These are phyloP conservation scores for Parazoanthus atlanticus DNA, from an alignment of 92 coral and sea anemone genomes.

Conservation along the genomic window DNA sequence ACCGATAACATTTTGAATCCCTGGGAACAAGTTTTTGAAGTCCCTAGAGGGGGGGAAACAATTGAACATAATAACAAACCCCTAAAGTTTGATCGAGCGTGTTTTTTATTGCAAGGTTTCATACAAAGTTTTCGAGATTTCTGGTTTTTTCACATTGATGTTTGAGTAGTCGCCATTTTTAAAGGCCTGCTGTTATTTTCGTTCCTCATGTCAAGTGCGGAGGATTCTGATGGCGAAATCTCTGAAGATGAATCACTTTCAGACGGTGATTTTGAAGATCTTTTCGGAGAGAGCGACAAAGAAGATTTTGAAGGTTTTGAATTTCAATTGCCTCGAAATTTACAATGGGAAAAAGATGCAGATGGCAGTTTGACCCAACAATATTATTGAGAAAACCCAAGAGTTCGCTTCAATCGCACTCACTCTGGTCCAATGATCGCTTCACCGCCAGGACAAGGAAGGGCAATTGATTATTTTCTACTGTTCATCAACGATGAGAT, in stretches of 20 bases:
- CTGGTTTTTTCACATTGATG: not conserved
- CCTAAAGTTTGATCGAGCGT: not conserved
- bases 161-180: not conserved
- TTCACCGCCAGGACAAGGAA: not conserved
- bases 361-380: not conserved
- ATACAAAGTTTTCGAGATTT: slow-evolving; percentile 7
- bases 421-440: slow-evolving; percentile 49
- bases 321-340: not conserved
- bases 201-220: not conserved
- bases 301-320: not conserved
- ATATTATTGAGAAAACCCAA: slow-evolving; percentile 28
- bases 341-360: not conserved
- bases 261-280: not conserved
- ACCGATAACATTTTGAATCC: not conserved
- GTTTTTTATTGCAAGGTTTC: not conserved
- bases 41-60: slow-evolving; percentile 4
- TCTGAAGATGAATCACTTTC: not conserved
- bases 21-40: not conserved
- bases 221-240: not conserved
- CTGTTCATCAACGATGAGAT: not conserved
- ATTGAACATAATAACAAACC: not conserved
- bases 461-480: not conserved
- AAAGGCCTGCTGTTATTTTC: not conserved
- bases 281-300: slow-evolving; percentile 12
- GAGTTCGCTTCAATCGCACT: slow-evolving; percentile 10